Conservation (phyloP, 2,888 invertebrate species). For the Blera fallax region DNA sequence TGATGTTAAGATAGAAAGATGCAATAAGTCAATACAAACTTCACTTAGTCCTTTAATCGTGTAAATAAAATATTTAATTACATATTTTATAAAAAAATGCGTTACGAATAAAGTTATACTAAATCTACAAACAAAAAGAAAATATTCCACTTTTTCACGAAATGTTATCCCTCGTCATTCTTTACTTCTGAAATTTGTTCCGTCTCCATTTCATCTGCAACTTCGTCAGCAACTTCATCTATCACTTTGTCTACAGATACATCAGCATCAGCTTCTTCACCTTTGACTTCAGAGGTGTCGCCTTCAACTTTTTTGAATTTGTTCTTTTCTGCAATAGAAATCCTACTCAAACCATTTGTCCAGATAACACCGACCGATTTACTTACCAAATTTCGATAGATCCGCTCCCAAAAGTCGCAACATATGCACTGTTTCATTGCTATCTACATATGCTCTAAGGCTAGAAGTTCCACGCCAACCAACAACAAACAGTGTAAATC, state of each 20-base stretch:
- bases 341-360: background rate
- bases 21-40: too few relatives aligned
- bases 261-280: constrained; percentile 75
- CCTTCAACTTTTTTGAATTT: constrained; percentile 86
- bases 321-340: constrained; percentile 77
- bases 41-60: background rate
- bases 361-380: background rate
- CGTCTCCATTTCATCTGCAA: constrained; percentile 8
- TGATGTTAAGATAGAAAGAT: too few relatives aligned
- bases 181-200: background rate
- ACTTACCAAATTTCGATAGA: constrained; percentile 90
- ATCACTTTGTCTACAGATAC: constrained; percentile 74
- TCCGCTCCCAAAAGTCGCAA: constrained; percentile 93
- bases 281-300: constrained; percentile 79
- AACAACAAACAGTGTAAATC: constrained; percentile 87
- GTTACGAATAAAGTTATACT: background rate
- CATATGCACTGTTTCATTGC: constrained; percentile 93
- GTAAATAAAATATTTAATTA: constrained; percentile 8
- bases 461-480: constrained; percentile 96
- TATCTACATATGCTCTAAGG: constrained; percentile 93
- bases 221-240: constrained; percentile 25
- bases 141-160: background rate
- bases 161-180: constrained; percentile 14
- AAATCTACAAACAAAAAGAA: background rate
- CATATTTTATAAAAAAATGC: constrained; percentile 13